A percentile compares a stretch with the other conserved stretches of the same genome.
Evolutionary conservation across 2,113 vertebrate genomes (phyloP).

Genomic region (Myxocyprinus asiaticus): DNA sequence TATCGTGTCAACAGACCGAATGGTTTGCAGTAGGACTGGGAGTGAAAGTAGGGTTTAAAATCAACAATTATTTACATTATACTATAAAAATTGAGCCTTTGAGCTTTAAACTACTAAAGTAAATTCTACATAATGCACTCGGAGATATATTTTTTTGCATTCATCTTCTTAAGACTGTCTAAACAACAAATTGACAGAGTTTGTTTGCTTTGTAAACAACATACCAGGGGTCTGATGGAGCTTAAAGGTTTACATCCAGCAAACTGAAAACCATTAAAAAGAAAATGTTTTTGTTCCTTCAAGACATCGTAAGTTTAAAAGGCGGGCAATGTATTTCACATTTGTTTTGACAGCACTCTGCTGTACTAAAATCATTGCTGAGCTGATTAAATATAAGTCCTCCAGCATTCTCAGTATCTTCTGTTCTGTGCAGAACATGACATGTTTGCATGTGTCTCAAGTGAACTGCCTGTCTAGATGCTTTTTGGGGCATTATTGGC

Average conservation of each 20-base stretch:
- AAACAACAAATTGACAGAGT: neutral
- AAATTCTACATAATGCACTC: slow-evolving; percentile 11
- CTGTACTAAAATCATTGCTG: slow-evolving; percentile 3
- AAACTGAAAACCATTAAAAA: slow-evolving; percentile 33
- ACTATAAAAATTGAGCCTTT: slow-evolving; percentile 35
- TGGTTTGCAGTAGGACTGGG: slow-evolving; percentile 37
- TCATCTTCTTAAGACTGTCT: slow-evolving; percentile 2
- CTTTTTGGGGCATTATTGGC: too few relatives aligned
- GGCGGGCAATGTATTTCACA: slow-evolving; percentile 3
- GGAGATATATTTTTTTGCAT: neutral
- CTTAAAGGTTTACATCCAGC: slow-evolving; percentile 6
- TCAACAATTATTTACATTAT: slow-evolving; percentile 44
- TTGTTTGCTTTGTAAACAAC: slow-evolving; percentile 1
- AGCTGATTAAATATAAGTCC: slow-evolving; percentile 22
- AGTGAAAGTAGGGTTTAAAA: slow-evolving; percentile 48
- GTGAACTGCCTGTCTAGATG: neutral
- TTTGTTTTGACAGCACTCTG: slow-evolving; percentile 24
- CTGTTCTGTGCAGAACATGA: neutral
- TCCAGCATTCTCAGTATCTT: neutral
- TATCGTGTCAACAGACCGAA: slow-evolving; percentile 52
- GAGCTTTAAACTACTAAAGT: neutral
- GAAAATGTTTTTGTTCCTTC: slow-evolving; percentile 23
- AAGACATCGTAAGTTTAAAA: slow-evolving; percentile 26
- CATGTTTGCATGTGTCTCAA: neutral
- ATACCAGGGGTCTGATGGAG: slow-evolving; percentile 20